A percentile compares a stretch with the other conserved stretches of the same genome.
Evolutionary conservation across 2,888 invertebrate species (phyloP).

Genomic region (Nephrotoma guestfalica): DNA sequence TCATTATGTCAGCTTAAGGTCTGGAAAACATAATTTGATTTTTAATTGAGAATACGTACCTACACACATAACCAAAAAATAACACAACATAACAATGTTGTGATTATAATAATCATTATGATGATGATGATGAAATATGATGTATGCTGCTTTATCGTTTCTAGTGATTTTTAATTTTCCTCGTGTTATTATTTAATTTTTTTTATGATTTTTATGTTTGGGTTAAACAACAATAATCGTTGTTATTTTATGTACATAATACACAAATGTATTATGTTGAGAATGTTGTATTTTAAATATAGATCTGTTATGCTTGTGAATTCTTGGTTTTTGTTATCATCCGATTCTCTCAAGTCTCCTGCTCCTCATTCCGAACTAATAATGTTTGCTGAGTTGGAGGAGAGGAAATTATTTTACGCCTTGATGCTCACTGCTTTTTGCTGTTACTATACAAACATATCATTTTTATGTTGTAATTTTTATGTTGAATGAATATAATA

Average conservation of each 20-base stretch:
- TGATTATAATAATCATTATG: neutral
- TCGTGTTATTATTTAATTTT: neutral
- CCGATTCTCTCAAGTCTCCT: neutral
- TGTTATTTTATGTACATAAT: neutral
- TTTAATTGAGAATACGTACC: neutral
- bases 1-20: neutral
- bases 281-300: neutral
- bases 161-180: neutral
- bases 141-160: neutral
- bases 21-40: neutral
- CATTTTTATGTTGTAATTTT: neutral
- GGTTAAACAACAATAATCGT: neutral
- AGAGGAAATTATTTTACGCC: neutral
- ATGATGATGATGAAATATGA: neutral
- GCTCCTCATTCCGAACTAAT: neutral
- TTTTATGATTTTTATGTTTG: neutral
- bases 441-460: neutral
- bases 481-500: neutral
- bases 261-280: neutral
- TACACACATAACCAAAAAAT: neutral
- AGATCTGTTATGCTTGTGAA: neutral
- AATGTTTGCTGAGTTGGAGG: neutral
- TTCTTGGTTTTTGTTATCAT: neutral
- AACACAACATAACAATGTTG: no score
- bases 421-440: neutral